phyloP scores from a whole-genome alignment of 2,113 vertebrate species.

The cat (Felis catus) region F.catus_Fca126_mat1.0 CM031419.1:16811001-16811500 shows the following conservation, averaged over 20 bases:
- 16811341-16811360: not conserved
- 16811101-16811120: not conserved
- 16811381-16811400: not conserved
- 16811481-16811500: not conserved
- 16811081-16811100: not conserved
- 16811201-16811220: conserved; percentile 26
- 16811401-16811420: not conserved
- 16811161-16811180: not conserved
- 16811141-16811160: not conserved
- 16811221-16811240: not conserved
- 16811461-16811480: not conserved
- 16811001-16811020: not conserved
- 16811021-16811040: not conserved
- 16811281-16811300: not conserved
- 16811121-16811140: not conserved
- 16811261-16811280: not conserved
- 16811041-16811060: fast-evolving
- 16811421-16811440: not conserved
- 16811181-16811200: not conserved
- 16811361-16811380: not conserved
- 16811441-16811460: not conserved
- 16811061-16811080: fast-evolving
- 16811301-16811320: not conserved
- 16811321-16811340: not conserved
- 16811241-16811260: not conserved